phyloP scores from a whole-genome alignment of 2,797 vertebrate species.

The Xiphorhynchus erythropygius region DNA sequence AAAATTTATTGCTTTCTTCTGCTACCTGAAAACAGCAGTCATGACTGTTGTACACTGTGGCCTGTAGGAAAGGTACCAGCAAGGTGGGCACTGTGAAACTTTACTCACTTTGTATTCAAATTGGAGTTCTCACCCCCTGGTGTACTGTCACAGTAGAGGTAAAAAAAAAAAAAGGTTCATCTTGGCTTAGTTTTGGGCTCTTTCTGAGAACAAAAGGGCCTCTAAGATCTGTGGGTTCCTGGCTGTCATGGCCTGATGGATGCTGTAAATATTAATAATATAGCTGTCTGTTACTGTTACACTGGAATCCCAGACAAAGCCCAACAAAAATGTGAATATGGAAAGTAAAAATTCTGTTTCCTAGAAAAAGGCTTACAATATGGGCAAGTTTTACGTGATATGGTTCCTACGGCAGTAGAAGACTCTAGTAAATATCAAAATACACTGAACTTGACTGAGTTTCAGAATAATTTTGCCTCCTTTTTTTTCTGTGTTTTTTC shows the following conservation, averaged over 20 bases:
- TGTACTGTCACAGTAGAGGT: not conserved
- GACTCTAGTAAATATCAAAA: not conserved
- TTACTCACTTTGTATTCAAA: not conserved
- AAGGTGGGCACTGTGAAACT: not conserved
- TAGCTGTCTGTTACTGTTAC: not conserved
- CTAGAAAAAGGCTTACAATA: not conserved
- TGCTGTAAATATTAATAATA: not conserved
- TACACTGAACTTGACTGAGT: not conserved
- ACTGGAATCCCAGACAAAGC: not conserved
- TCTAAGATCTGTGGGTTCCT: not conserved
- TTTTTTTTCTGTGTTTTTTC: not conserved
- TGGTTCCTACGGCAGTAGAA: not conserved
- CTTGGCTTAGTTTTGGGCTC: not conserved
- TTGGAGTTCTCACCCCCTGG: not conserved
- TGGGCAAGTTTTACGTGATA: not conserved
- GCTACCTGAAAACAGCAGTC: not conserved
- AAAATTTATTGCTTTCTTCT: not conserved
- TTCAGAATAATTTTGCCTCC: not conserved
- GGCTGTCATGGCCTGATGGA: not conserved
- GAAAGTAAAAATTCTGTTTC: not conserved
- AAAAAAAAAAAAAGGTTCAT: not conserved
- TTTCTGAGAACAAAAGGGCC: not conserved
- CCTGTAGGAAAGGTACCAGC: not conserved
- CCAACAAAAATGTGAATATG: not conserved
- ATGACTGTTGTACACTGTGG: not conserved